These are phyloP conservation scores for Ornithorhynchus anatinus DNA, from an alignment of 2,113 vertebrate species.

Conservation along the genomic window DNA sequence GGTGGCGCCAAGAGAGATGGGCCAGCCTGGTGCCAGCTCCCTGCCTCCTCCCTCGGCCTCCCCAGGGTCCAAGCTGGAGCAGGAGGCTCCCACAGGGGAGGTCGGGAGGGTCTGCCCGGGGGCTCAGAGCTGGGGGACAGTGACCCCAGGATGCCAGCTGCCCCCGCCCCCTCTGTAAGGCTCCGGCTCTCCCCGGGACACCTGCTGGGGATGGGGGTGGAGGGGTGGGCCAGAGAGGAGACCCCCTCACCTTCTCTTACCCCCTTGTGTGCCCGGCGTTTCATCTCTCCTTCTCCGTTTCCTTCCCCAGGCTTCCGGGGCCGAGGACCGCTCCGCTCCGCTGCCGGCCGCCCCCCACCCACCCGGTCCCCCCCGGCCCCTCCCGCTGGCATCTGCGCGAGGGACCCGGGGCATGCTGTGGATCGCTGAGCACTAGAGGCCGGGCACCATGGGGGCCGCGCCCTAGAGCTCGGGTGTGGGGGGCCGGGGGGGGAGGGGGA, in stretches of 20 bases:
- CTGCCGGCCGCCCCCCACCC: constrained; percentile 10
- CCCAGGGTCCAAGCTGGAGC: no score
- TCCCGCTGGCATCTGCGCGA: constrained; percentile 39
- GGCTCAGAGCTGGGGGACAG: no score
- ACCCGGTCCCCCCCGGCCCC: constrained; percentile 39
- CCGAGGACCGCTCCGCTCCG: constrained; percentile 31
- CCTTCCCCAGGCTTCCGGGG: constrained; percentile 40
- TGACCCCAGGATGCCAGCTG: no score
- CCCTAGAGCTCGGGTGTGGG: constrained; percentile 63
- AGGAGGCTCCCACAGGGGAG: no score
- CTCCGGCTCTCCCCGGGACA: no score
- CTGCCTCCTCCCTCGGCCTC: not conserved
- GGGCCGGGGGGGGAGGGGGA: constrained; percentile 49
- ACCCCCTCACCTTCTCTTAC: not conserved
- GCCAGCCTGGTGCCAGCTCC: not conserved
- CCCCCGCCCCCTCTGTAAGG: no score
- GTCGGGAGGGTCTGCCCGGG: no score
- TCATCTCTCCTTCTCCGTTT: constrained; percentile 18
- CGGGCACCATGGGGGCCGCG: constrained; percentile 67
- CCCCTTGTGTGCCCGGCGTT: not conserved
- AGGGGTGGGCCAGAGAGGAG: no score
- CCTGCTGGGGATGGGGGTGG: no score
- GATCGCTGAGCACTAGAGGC: constrained; percentile 51
- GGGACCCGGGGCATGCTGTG: constrained; percentile 59
- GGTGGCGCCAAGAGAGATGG: not conserved